Conservation (phyloP, 2,888 invertebrate species). For the Drosophila melanosoma region DNA sequence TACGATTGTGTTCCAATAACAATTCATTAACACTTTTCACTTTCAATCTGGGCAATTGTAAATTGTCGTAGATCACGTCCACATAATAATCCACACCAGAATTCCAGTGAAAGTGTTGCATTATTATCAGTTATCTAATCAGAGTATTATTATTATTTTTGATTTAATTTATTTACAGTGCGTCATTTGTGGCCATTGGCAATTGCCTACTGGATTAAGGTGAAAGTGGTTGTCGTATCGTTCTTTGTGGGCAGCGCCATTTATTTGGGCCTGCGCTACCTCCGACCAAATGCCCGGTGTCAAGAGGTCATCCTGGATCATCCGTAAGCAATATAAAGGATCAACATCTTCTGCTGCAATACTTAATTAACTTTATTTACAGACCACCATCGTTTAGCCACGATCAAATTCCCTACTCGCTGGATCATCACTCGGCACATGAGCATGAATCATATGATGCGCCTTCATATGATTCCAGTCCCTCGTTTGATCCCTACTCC, state of each 20-base stretch:
- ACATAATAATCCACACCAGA: constrained; percentile 14
- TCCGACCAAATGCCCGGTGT: constrained; percentile 72
- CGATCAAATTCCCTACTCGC: constrained; percentile 65
- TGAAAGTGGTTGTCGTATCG: constrained; percentile 83
- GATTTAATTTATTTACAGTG: constrained; percentile 26
- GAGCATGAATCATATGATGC: constrained; percentile 67
- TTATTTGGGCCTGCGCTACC: constrained; percentile 81
- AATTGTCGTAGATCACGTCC: constrained; percentile 61
- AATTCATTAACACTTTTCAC: constrained; percentile 82
- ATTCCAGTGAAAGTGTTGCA: constrained; percentile 53
- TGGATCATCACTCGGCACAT: constrained; percentile 60
- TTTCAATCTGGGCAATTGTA: constrained; percentile 67
- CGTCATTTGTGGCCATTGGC: constrained; percentile 82
- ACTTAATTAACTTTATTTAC: background rate
- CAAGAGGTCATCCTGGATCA: constrained; percentile 80
- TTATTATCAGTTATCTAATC: constrained; percentile 59
- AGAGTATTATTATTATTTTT: background rate
- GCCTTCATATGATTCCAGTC: constrained; percentile 65
- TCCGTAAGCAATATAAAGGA: constrained; percentile 71
- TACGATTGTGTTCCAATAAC: constrained; percentile 38
- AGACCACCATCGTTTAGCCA: constrained; percentile 75
- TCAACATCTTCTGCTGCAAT: background rate
- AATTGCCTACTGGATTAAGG: constrained; percentile 83
- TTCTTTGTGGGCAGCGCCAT: constrained; percentile 84
- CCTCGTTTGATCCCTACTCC: constrained; percentile 81